These are phyloP conservation scores for Wiebesia pumilae DNA, from an alignment of 1,140 invertebrate genomes.

Conservation along the genomic window DNA sequence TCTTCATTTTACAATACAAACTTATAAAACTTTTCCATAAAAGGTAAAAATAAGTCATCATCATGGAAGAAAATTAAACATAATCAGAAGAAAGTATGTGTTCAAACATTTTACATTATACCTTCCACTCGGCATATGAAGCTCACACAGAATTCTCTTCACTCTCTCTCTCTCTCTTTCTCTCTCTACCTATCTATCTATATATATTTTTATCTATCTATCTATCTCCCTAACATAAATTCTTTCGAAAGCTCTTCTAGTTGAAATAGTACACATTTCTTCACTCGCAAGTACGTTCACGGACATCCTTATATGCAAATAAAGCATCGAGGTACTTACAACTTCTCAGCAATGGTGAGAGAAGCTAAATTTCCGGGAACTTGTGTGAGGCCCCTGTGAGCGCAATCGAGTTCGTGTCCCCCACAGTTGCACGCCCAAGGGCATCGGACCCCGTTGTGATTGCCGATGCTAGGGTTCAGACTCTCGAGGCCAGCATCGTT, in stretches of 20 bases:
- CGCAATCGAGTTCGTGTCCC: conserved; percentile 86
- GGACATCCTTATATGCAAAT: not conserved
- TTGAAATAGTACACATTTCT: not conserved
- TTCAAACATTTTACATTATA: not conserved
- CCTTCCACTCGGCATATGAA: conserved; percentile 16
- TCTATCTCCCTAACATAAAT: not conserved
- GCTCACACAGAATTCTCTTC: not conserved
- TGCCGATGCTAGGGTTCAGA: conserved; percentile 56
- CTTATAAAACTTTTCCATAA: not conserved
- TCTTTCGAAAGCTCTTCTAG: not conserved
- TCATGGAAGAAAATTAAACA: not conserved
- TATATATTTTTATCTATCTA: no score
- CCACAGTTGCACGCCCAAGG: conserved; percentile 87
- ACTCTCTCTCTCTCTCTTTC: not conserved
- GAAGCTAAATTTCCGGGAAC: conserved; percentile 82
- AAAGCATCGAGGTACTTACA: conserved; percentile 81
- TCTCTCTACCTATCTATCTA: no score
- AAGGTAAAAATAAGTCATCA: conserved; percentile 10
- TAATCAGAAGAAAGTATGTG: not conserved
- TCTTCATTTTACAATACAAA: not conserved
- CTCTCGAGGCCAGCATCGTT: not conserved
- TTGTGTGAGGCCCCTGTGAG: conserved; percentile 84
- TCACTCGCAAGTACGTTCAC: not conserved
- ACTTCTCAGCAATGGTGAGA: conserved; percentile 84
- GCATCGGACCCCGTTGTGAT: conserved; percentile 76